Base-by-base conservation (phyloP, 2,113 vertebrate species). In the Callionymus lyra region DNA sequence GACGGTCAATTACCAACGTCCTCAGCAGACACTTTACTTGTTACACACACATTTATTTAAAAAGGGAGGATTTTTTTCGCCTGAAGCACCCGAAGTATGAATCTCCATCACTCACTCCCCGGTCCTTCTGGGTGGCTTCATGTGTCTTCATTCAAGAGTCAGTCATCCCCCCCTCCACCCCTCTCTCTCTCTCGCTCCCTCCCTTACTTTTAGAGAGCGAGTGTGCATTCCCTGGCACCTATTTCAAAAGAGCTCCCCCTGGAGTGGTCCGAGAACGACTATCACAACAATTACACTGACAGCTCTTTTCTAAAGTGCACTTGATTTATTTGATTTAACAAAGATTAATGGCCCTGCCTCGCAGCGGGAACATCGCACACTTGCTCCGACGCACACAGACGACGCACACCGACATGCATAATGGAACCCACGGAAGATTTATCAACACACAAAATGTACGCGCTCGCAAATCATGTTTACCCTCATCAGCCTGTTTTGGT, bases 251-350 rank as follows among this genome's bases (percentile, higher is more conserved):
- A 53, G 56, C 68, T 66, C 61, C 65, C 66, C 55, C 65, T 54
- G 62, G 61, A 68, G 60, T 52, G 63, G 66, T 63, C 14, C 34
- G 50, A 65, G 65, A 79, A 69, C 35, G 63, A 65, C 71, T 63
- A 74, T 76, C 76, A 58, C 76, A 66, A 79, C 76, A 76, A 72
- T 77, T 74, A 77, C 65, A 63, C 76, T 76, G 79, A 81, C 79
- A 81, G 70, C 67, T 68, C 76, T 72, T 77, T 76, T 76, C 69
- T 72, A 77, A 81, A 81, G 74, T 75, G 74, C 74, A 56, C 72
- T 81, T 74, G 70, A 81, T 81, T 79, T 76, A 81, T 81, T 79
- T 76, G 71, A 77, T 81, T 76, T 72, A 64, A 68, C 63, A 12
- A 58, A 79, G 79, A 79, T 79, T 71, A 81, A 81, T 79, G 76